Base-by-base conservation (phyloP, 2,113 vertebrate species). In the Gasterosteus aculeatus region DNA sequence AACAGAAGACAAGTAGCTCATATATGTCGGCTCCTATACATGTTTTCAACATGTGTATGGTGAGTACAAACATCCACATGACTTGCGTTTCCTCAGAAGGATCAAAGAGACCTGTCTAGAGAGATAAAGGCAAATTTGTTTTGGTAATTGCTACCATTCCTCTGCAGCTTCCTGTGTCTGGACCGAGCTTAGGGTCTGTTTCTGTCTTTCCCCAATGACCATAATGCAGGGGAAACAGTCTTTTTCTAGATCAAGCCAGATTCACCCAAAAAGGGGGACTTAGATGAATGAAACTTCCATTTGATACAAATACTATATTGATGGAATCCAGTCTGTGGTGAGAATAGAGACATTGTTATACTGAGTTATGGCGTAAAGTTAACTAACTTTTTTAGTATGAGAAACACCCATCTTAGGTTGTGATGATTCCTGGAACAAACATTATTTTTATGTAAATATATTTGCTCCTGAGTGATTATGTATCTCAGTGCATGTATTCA, bases 121-220 rank as follows among this genome's bases (percentile, higher is more conserved):
- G 77, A 82, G 86, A 75, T 72, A 51, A 80, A 83, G 80, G 62
- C 77, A 49, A 76, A 89, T 58, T 88, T 90, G 80, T 87, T 78
- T 64, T 53, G 60, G 72, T 93, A 92, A 93, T 91, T 92, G 82
- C 44, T 89, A 78, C 89, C 89, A 91, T 85, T 88, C 85, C 85
- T 18, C 59, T 26, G 60, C 62, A 69, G 80, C 85, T 90, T 89
- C 88, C 88, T 93, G 88, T 78, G 44, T 91, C 86, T 84, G 83
- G 67, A 49, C 73, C 7, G 72, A 78, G 46, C 77, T 66, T 53
- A 78, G 22, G 10, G 72, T 12, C 76, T 82, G 49, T 78, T 83
- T 88, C 46, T 35, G 66, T 61, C 64, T 57, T 53, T 81, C 54
- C 18, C 68, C 33, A n/a, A 5, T 75, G 69, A 83, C 39, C 49